Base-by-base conservation (phyloP, 2,113 vertebrate species). In the Nannospalax galili region DNA sequence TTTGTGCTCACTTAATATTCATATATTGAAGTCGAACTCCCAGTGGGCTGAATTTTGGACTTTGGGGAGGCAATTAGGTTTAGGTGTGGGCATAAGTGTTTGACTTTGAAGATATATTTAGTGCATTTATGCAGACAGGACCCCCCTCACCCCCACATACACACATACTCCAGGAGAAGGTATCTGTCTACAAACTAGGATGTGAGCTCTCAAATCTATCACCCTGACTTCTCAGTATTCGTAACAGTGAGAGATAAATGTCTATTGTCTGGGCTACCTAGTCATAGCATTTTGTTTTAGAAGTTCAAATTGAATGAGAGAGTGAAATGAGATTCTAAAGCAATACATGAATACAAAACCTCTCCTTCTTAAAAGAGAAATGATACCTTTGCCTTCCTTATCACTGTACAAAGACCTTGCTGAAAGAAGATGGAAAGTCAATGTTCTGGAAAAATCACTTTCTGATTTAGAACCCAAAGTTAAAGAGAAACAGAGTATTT, bases 401-500 rank as follows among this genome's bases (percentile, higher is more conserved):
- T 62, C 37, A n/a, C 45, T 92, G 52, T 19, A 30, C 30, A 79
- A 72, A 75, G 37, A 37, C 56, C 28, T 90, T 56, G 52, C 5
- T 37, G 80, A 84, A 92, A 84, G 91, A 89, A 75, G 42, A 58
- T 93, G 37, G 72, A 48, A 56, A 93, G n/a, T 87, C 37, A 35
- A 26, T 92, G 5, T 22, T 84, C 30, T 84, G 26, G 32, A 84
- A 92, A 91, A 48, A 30, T 3, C 84, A 14, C 52, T 84, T 77
- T 90, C 81, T 96, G 42, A 91, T 93, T 87, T 24, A 87, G 65
- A 92, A 77, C 24, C 7, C 26, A 15, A 93, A 82, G 42, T 94
- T 65, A 86, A 94, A 91, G 24, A 20, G n/a, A 95, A 70, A 52
- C 20, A 32, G 58, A 93, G 65, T 67, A 69, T 95, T 94, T 22